Evolutionary conservation across 2,113 vertebrate species (phyloP).

Genomic region (Muscicapa adusta): DNA sequence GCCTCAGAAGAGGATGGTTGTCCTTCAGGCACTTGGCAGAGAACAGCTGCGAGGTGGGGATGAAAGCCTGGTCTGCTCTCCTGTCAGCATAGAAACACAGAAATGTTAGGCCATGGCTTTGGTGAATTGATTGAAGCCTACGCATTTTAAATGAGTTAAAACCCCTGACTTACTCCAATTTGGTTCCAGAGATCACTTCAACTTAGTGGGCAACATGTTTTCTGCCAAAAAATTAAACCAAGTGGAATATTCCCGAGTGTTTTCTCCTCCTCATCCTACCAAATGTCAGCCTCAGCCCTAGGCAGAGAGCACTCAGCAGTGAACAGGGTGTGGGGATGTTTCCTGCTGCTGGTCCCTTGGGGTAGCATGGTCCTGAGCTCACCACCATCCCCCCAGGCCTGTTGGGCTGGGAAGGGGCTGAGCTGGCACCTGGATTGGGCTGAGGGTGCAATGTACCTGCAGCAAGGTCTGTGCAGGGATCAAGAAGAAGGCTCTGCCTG

Average conservation of each 20-base stretch:
- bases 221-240: not conserved
- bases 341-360: fast-evolving
- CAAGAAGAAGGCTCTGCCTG: not conserved
- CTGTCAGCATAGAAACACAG: fast-evolving
- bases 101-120: not conserved
- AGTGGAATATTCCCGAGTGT: not conserved
- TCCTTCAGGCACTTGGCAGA: too few species aligned
- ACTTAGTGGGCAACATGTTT: not conserved
- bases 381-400: fast-evolving
- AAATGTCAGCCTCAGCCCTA: fast-evolving
- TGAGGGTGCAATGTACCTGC: not conserved
- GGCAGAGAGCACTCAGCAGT: not conserved
- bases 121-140: not conserved
- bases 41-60: fast-evolving
- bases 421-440: fast-evolving
- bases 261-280: not conserved
- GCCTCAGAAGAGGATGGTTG: not conserved
- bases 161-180: fast-evolving
- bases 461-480: fast-evolving
- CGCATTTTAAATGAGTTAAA: not conserved
- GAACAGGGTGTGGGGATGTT: not conserved
- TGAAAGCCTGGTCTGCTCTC: fast-evolving
- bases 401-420: not conserved
- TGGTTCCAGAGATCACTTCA: not conserved
- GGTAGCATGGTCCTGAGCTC: fast-evolving